Percentiles rank a stretch among this genome's conserved stretches.
Conservation (phyloP, 2,113 vertebrate genomes). For the Hemicordylus capensis region DNA sequence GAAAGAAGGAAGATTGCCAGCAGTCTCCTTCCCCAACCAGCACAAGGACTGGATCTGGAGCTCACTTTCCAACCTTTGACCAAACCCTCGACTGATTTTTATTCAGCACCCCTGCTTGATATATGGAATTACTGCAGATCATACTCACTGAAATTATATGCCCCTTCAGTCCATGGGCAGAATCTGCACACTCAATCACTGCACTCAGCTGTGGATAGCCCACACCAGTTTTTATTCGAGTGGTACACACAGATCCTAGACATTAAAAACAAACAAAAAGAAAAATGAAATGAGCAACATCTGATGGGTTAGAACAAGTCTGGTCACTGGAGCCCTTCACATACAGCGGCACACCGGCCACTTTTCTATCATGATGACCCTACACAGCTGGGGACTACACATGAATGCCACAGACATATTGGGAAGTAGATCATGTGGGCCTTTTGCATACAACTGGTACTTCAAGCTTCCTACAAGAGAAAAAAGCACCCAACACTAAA, state of each 20-base stretch:
- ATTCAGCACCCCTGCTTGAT: neutral
- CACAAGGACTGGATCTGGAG: no score
- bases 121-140: conserved; percentile 6
- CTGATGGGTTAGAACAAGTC: neutral
- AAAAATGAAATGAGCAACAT: neutral
- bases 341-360: no score
- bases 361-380: neutral
- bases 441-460: neutral
- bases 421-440: no score
- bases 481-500: neutral
- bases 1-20: no score
- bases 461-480: neutral
- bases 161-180: conserved; percentile 96
- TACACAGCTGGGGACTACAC: neutral
- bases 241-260: conserved; percentile 96
- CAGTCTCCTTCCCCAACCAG: no score
- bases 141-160: conserved; percentile 97
- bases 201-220: conserved; percentile 97
- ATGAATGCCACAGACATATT: no score
- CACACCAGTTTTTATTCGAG: conserved; percentile 96
- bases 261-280: neutral
- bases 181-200: conserved; percentile 98
- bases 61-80: neutral
- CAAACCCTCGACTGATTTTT: no score
- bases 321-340: neutral